Percentiles rank a stretch among this genome's conserved stretches.
Conservation (phyloP, 2,797 vertebrate species). For the Carcharodon carcharias region DNA sequence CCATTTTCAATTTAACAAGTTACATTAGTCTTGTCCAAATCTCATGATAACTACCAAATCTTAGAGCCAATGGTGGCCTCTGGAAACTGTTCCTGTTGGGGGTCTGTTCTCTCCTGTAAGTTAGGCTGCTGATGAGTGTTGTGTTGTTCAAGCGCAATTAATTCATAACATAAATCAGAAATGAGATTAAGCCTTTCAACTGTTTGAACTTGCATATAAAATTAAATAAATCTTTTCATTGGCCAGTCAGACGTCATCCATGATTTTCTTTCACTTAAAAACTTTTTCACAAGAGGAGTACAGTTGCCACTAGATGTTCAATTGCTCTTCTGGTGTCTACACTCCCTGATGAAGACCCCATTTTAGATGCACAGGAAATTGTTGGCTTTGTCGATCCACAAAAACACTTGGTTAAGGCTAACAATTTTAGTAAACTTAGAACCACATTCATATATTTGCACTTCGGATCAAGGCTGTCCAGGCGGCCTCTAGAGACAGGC, state of each 20-base stretch:
- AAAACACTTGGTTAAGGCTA: not conserved
- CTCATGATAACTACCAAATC: not conserved
- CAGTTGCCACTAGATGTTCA: not conserved
- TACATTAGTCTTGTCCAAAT: not conserved
- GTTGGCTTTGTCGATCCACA: not conserved
- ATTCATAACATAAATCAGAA: not conserved
- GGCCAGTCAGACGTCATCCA: not conserved
- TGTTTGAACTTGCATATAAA: not conserved
- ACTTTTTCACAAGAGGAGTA: not conserved
- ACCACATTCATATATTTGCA: not conserved
- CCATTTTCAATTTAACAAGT: constrained; percentile 11
- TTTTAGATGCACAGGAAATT: too few relatives aligned
- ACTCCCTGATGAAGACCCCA: too few relatives aligned
- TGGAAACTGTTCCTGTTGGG: not conserved
- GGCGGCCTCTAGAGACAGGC: not conserved
- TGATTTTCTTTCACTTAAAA: not conserved
- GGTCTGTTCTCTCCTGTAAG: not conserved
- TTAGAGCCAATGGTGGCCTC: not conserved
- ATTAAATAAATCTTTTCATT: not conserved
- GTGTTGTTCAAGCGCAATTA: not conserved
- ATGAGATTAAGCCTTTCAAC: not conserved
- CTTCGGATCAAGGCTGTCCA: not conserved
- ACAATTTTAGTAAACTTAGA: not conserved
- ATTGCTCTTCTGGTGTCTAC: not conserved
- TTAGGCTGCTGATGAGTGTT: not conserved